Evolutionary conservation across 23 tunicate species (phyloP), one percentile per base, ranked within the genome.

Genomic region (Phallusia fumigata): DNA sequence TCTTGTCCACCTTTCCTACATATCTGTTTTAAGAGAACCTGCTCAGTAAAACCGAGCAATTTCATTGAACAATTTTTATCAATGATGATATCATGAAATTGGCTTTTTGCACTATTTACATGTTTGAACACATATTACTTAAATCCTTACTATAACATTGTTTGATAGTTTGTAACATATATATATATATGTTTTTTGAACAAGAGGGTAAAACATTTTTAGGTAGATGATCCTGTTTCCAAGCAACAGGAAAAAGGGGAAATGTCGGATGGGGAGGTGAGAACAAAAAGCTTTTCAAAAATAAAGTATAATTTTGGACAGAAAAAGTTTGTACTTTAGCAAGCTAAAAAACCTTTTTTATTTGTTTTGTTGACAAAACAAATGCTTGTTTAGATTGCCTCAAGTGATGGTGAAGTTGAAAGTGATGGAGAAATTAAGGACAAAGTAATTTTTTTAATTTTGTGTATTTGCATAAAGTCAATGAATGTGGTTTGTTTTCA

Each of bases 241-340:
- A 77, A 77, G 31, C 33, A 78, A 30, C 31, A 35, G 49, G 80
- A 52, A 73, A 33, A 32, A 3, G 72, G 73, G 24, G 84, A 86
- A 51, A 86, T 86, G 90, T 86, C 90, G 31, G 90, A 86, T 51
- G 90, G 90, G 31, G 90, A 86, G 84, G 90, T 86, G 30, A 36
- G 83, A 53, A 31, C 30, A 40, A 40, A 40, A 40, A 5, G 10
- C 5, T 3, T 10, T 40, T 3, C 10, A 40, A 40, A 40, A 40
- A 3, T 40, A 40, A 40, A 5, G 5, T 40, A 40, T 40, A 10
- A n/a, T n/a, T 40, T 40, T 40, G 47, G 8, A 40, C 10, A 40
- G 10, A 10, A 40, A 40, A 10, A 40, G 5, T 40, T 40, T 40
- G 5, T 40, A 10, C n/a, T n/a, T n/a, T n/a, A n/a, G n/a, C n/a